These are phyloP conservation scores for Psittacula cyanocephala DNA, from an alignment of 2,113 vertebrate genomes.

Conservation along the genomic window DNA sequence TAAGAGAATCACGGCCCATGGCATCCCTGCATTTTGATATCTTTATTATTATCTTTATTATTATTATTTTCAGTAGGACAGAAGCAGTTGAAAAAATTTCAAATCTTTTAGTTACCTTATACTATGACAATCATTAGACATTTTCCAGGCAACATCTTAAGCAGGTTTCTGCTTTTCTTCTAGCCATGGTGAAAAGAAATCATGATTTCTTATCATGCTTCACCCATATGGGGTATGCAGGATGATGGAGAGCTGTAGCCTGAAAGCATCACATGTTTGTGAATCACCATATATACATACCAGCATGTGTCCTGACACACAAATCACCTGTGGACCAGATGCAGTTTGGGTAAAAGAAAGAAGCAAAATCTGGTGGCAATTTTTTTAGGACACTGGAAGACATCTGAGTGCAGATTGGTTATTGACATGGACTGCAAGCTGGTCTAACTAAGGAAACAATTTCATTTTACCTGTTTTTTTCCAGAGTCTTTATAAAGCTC, in stretches of 20 bases:
- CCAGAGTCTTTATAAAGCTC: background rate
- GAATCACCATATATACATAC: background rate
- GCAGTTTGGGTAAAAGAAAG: background rate
- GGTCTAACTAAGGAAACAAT: background rate
- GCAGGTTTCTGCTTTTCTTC: background rate
- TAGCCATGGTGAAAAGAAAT: background rate
- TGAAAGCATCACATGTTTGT: background rate
- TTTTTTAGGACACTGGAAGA: background rate
- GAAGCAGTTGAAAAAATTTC: background rate
- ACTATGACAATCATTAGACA: background rate
- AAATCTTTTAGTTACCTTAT: background rate
- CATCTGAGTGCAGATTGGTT: background rate
- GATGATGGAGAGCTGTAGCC: background rate
- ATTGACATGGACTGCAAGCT: background rate
- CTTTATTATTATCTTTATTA: background rate
- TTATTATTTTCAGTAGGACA: background rate
- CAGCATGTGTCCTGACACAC: background rate
- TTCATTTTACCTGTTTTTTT: background rate
- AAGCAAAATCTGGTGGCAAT: background rate
- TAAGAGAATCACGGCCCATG: background rate
- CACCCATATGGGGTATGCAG: background rate
- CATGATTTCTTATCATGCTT: background rate
- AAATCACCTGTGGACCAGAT: background rate
- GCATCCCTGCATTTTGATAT: background rate
- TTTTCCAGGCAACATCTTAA: background rate